Percentiles rank a stretch among this genome's conserved stretches.
phyloP scores from a whole-genome alignment of 2,113 vertebrate species.

The Pachyramphus minor region DNA sequence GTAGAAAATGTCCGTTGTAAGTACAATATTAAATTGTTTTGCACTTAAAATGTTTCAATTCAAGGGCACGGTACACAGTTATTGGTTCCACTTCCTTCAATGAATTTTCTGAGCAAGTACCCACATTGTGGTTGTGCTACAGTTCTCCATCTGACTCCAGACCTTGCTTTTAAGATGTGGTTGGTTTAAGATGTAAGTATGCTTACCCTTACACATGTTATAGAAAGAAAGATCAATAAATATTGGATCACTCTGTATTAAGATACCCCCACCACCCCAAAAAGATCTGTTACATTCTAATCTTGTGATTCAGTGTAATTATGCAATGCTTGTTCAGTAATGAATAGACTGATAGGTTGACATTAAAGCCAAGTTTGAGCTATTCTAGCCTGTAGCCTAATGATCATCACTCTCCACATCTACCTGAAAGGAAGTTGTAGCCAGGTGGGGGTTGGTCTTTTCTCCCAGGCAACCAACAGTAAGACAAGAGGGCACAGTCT shows the following conservation, averaged over 20 bases:
- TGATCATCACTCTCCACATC: too few species aligned
- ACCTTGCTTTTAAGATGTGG: conserved; percentile 33
- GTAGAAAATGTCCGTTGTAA: not conserved
- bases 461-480: too few species aligned
- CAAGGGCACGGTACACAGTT: not conserved
- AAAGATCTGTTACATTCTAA: conserved; percentile 37
- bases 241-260: conserved; percentile 48
- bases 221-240: conserved; percentile 58
- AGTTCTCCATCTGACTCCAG: not conserved
- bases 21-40: not conserved
- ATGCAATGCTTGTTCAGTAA: conserved; percentile 37
- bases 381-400: conserved; percentile 36
- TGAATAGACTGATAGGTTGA: conserved; percentile 47
- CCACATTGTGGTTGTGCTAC: not conserved
- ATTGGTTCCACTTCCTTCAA: not conserved
- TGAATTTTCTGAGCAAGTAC: not conserved
- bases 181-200: not conserved
- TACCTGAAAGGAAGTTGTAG: too few species aligned
- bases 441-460: too few species aligned
- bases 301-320: conserved; percentile 59
- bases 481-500: too few species aligned
- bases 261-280: not conserved
- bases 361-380: conserved; percentile 57
- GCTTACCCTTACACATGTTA: conserved; percentile 18
- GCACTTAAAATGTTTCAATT: not conserved